Evolutionary conservation across 2,113 vertebrate genomes (phyloP).

Genomic region (Paraplagusia blochii): DNA sequence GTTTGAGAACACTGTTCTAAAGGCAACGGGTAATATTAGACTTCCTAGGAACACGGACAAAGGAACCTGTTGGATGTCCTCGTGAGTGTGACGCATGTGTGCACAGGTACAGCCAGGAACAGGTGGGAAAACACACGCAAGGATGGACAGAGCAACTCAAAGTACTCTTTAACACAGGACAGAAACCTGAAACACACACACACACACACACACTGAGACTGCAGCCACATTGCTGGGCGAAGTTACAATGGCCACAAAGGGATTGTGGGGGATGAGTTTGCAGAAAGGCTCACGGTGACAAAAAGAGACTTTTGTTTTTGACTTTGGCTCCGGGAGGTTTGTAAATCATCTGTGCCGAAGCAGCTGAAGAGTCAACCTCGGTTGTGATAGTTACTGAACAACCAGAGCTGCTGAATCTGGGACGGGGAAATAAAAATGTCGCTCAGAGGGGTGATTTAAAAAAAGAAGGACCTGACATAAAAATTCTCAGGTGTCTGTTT

Average conservation of each 20-base stretch:
- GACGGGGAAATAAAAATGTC: background rate
- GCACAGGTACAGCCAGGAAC: slow-evolving; percentile 1
- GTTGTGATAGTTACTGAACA: slow-evolving; percentile 15
- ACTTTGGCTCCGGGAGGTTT: slow-evolving; percentile 27
- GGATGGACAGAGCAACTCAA: slow-evolving; percentile 10
- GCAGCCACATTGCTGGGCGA: slow-evolving; percentile 16
- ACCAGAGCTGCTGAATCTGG: background rate
- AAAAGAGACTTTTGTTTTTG: slow-evolving; percentile 38
- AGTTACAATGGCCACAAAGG: slow-evolving; percentile 46
- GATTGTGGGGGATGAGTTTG: slow-evolving; percentile 16
- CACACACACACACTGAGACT: background rate
- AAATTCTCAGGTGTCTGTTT: background rate
- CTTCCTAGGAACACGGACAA: slow-evolving; percentile 43
- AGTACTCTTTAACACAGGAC: slow-evolving; percentile 25
- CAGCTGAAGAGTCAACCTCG: slow-evolving; percentile 1
- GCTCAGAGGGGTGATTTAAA: background rate
- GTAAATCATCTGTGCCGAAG: slow-evolving; percentile 16
- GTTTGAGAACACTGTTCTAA: too few relatives aligned
- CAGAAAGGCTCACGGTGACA: slow-evolving; percentile 29
- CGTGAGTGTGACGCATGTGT: slow-evolving; percentile 12
- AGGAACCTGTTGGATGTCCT: slow-evolving; percentile 26
- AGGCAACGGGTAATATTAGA: slow-evolving; percentile 54
- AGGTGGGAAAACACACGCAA: slow-evolving; percentile 1
- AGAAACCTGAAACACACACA: slow-evolving; percentile 59
- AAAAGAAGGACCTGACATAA: background rate